Evolutionary conservation across 2,113 vertebrate genomes (phyloP), one percentile per base, ranked within the genome.

Genomic region (Halcyon malimbica): DNA sequence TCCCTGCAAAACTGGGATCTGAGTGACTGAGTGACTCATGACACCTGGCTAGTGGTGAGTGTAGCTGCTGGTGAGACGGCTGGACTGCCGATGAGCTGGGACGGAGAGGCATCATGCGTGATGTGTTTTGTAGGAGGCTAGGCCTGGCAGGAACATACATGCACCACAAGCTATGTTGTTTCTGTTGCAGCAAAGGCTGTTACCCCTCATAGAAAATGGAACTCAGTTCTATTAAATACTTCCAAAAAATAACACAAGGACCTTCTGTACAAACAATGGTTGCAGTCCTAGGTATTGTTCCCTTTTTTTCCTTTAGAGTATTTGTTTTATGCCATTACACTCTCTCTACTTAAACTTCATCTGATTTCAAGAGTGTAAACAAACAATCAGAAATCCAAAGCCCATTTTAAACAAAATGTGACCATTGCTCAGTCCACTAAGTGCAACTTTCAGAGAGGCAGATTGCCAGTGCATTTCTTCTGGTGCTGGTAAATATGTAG

Each of bases 1-100:
- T 7, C 10, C 20, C 29, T 76, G 39, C 11, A 79, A 64, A 81
- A 54, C 48, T 11, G 44, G 33, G 8, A 12, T 79, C 39, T 85
- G 28, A 44, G 4, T 41, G 25, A 13, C 56, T 3, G 1, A 11
- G 26, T 68, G 48, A 16, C 28, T 54, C 0, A 0, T n/a, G n/a
- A 2, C 54, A 63, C 16, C 3, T 60, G 39, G n/a, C 25, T 87
- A 12, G 24, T 6, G 0, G 0, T 33, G 44, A 70, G 37, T 2
- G 10, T 17, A 50, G 59, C 35, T 87, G 56, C 31, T 0, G 1
- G 16, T 17, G 42, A 65, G 79, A 46, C 17, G 29, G 54, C 26
- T 0, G 2, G 73, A 53, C 31, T 41, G 37, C 19, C 2, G 25
- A 9, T 12, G n/a, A 67, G 46, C 54, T n/a, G 25, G 28, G 24